Base-by-base conservation (phyloP, 2,113 vertebrate species). In the Microtus ochrogaster region DNA sequence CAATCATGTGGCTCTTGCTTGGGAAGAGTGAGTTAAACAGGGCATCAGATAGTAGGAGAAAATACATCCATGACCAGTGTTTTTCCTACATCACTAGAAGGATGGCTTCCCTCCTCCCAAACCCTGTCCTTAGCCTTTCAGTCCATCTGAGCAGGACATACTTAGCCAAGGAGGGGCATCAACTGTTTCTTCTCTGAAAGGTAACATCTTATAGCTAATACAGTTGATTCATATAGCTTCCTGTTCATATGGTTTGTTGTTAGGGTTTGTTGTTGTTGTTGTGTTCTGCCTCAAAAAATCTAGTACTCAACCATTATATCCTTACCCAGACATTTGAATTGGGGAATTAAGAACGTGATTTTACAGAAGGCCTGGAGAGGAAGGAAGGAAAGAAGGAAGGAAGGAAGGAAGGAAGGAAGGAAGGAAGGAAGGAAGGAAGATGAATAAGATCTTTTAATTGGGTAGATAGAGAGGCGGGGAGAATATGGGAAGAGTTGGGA, bases 31-130 rank as follows among this genome's bases (percentile, higher is more conserved):
- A 81, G 21, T 41, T 26, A 49, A 96, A 55, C 30, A 89, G 77
- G 36, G 2, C 88, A 24, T 47, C 81, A 66, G 33, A 65, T 22
- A 78, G 49, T 44, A 44, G 65, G 17, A 49, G 81, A 83, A 85
- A 91, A 78, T 52, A 63, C 8, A 22, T 63, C 70, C 17, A 14
- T 68, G 39, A 74, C 44, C 7, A 52, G 8, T 7, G 17, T 10
- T 82, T 89, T 92, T 96, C 39, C 33, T 96, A 0, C 55, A 39
- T 52, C 91, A 78, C 24, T 92, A 63, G 55, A 89, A 94, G 21
- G 28, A 14, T 63, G 52, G 65, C 24, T 55, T n/a, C 87, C 49
- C 26, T 36, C 17, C 13, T 11, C 58, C 49, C 58, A 52, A 19
- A 61, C 84, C 65, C 55, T 87, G 14, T n/a, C 89, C 68, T 84